Conservation (phyloP, 2,113 vertebrate genomes). For the Mastomys coucha region DNA sequence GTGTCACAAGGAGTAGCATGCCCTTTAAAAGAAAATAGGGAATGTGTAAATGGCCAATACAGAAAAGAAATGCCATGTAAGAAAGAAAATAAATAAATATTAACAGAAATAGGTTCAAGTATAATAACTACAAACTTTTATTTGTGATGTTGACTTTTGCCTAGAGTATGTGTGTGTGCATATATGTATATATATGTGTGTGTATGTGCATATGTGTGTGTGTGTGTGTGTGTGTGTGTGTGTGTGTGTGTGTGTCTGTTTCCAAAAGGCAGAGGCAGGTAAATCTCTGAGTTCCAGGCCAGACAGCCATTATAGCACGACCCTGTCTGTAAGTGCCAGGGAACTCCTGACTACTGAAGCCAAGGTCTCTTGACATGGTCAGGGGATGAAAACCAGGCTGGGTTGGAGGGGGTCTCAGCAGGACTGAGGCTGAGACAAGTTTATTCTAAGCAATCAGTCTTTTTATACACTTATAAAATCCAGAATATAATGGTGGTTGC, state of each 20-base stretch:
- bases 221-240: background rate
- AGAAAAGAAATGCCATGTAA: background rate
- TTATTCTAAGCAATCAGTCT: background rate
- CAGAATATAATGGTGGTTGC: background rate
- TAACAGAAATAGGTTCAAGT: background rate
- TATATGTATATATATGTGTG: background rate
- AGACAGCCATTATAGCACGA: background rate
- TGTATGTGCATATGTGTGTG: background rate
- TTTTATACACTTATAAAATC: background rate
- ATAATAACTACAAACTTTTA: conserved; percentile 18
- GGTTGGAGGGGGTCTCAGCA: background rate
- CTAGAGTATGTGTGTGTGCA: background rate
- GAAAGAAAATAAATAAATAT: conserved; percentile 9
- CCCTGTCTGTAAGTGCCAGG: background rate
- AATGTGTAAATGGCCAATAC: background rate
- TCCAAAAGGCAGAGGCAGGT: background rate
- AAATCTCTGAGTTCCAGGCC: background rate
- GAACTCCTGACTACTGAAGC: background rate
- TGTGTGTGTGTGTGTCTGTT: background rate
- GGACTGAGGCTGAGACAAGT: background rate
- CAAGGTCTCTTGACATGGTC: background rate
- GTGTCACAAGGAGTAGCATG: background rate
- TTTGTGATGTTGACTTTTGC: background rate
- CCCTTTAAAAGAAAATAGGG: background rate
- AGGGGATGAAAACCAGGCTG: background rate